Percentiles rank a stretch among this genome's conserved stretches.
Conservation (phyloP, 2,888 invertebrate genomes). For the Polyploca ridens region DNA sequence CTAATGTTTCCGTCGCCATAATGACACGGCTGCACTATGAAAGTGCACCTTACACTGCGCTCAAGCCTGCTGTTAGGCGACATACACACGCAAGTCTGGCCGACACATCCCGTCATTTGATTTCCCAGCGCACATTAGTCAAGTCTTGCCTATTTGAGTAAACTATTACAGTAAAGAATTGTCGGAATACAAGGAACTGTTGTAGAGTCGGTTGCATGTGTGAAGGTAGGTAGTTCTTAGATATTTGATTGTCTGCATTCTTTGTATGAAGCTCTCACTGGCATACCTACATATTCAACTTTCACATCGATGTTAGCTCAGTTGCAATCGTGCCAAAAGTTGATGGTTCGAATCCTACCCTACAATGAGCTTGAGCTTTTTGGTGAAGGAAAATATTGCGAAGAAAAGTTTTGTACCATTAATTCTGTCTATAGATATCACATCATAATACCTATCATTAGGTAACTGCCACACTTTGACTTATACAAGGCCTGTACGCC, state of each 20-base stretch:
- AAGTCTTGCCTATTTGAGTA: constrained; percentile 52
- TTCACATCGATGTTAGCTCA: too few relatives aligned
- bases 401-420: too few relatives aligned
- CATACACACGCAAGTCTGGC: constrained; percentile 38
- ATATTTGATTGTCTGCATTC: neutral
- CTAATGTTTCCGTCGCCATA: constrained; percentile 47
- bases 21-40: constrained; percentile 49
- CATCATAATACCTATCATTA: too few relatives aligned
- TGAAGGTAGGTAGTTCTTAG: neutral
- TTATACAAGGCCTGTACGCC: too few relatives aligned
- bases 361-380: too few relatives aligned
- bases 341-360: too few relatives aligned
- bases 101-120: constrained; percentile 49
- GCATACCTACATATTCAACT: neutral
- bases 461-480: too few relatives aligned
- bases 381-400: too few relatives aligned
- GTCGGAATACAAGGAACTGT: constrained; percentile 38
- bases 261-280: neutral
- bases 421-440: too few relatives aligned
- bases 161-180: constrained; percentile 42
- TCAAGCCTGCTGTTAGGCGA: constrained; percentile 27
- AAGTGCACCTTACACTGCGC: constrained; percentile 41
- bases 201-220: constrained; percentile 34
- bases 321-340: too few relatives aligned
- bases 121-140: constrained; percentile 44